Evolutionary conservation across 2,888 invertebrate species (phyloP).

Genomic region (Empis livida): DNA sequence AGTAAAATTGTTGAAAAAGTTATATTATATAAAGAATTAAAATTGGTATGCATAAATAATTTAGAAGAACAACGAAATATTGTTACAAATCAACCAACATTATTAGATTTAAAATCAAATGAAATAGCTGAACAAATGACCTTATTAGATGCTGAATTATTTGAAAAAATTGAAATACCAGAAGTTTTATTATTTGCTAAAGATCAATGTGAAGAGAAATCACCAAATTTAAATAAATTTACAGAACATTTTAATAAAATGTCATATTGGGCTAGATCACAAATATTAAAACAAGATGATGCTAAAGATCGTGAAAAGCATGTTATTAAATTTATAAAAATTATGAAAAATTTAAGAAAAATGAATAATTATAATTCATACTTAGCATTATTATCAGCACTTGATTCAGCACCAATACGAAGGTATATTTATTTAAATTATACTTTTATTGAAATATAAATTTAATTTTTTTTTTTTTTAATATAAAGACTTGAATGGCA

Average conservation of each 20-base stretch:
- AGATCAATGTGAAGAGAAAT: slow-evolving; percentile 93
- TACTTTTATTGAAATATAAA: neutral
- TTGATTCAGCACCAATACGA: slow-evolving; percentile 86
- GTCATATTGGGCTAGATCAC: slow-evolving; percentile 95
- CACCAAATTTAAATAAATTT: slow-evolving; percentile 91
- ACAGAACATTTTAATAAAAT: slow-evolving; percentile 99
- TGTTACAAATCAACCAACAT: slow-evolving; percentile 45
- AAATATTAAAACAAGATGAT: slow-evolving; percentile 81
- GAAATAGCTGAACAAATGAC: slow-evolving; percentile 99
- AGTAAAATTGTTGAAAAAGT: slow-evolving; percentile 83
- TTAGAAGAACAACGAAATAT: slow-evolving; percentile 41
- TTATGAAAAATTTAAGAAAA: slow-evolving; percentile 94
- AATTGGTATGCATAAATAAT: slow-evolving; percentile 18
- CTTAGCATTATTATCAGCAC: slow-evolving; percentile 86
- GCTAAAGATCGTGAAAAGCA: slow-evolving; percentile 92
- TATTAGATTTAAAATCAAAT: slow-evolving; percentile 86
- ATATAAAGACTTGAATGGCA: slow-evolving; percentile 82
- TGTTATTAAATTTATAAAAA: slow-evolving; percentile 91
- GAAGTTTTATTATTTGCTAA: slow-evolving; percentile 96
- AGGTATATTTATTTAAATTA: slow-evolving; percentile 20
- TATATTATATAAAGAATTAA: slow-evolving; percentile 26
- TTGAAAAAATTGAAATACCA: slow-evolving; percentile 92
- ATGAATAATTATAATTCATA: slow-evolving; percentile 99
- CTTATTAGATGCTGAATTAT: slow-evolving; percentile 83
- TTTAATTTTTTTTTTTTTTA: neutral